A percentile compares a stretch with the other conserved stretches of the same genome.
Conservation (phyloP, 1,140 invertebrate species). For the Oryctes rhinoceros region DNA sequence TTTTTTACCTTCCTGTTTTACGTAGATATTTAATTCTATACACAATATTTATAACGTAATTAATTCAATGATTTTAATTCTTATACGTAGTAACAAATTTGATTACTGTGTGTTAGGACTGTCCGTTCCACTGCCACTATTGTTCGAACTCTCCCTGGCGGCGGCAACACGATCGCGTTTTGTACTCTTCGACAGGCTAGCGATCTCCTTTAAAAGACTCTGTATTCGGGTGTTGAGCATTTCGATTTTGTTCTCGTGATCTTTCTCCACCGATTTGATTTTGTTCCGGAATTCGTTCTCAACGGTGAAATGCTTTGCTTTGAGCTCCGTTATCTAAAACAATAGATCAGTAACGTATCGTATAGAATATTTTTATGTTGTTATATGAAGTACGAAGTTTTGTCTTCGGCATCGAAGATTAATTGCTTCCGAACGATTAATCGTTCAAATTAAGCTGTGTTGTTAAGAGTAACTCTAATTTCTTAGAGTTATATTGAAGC, state of each 20-base stretch:
- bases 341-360: not conserved
- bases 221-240: conserved; percentile 82
- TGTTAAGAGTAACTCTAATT: too few relatives aligned
- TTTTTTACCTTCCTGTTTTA: not conserved
- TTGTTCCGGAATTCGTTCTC: conserved; percentile 87
- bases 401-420: too few relatives aligned
- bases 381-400: too few relatives aligned
- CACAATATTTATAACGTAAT: conserved; percentile 3
- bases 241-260: conserved; percentile 82
- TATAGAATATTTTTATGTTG: too few relatives aligned
- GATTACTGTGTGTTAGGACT: conserved; percentile 70
- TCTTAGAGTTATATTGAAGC: too few relatives aligned
- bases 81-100: not conserved
- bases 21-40: conserved; percentile 6
- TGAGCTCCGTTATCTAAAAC: conserved; percentile 88
- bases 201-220: conserved; percentile 82
- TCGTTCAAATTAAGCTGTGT: too few relatives aligned
- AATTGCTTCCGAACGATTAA: too few relatives aligned
- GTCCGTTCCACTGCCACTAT: conserved; percentile 79
- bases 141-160: conserved; percentile 67
- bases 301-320: conserved; percentile 88
- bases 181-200: conserved; percentile 80
- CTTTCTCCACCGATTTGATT: conserved; percentile 82
- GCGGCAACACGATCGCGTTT: conserved; percentile 69
- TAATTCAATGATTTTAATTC: too few relatives aligned